phyloP scores from a whole-genome alignment of 2,113 vertebrate species.

The Muntiacus muntjak region DNA sequence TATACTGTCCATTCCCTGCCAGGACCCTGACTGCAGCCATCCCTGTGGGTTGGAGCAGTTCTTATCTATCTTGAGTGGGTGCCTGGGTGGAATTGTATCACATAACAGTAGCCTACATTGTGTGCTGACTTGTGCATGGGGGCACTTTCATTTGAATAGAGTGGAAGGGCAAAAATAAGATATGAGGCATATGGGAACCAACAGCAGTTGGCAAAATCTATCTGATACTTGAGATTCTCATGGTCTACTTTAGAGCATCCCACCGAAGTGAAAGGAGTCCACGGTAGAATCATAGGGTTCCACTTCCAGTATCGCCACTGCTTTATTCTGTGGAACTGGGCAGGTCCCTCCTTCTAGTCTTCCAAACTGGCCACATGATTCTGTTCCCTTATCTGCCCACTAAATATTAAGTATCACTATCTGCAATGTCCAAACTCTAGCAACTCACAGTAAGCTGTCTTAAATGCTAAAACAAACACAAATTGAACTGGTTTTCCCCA shows the following conservation, averaged over 20 bases:
- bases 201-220: neutral
- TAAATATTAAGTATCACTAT: neutral
- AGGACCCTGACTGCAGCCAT: neutral
- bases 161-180: neutral
- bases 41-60: neutral
- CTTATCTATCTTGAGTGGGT: neutral
- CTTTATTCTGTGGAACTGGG: neutral
- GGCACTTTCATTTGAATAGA: neutral
- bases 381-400: neutral
- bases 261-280: neutral
- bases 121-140: neutral
- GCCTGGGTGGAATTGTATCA: neutral
- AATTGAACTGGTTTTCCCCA: conserved; percentile 41
- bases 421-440: neutral
- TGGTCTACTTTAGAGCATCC: neutral
- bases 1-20: neutral
- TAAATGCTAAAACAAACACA: conserved; percentile 71
- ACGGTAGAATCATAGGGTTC: neutral
- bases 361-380: neutral
- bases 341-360: neutral
- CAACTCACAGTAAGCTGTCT: conserved; percentile 22
- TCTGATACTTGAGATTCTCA: too few relatives aligned
- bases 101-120: neutral
- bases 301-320: neutral
- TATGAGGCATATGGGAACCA: neutral